These are phyloP conservation scores for Luehdorfia chinensis DNA, from an alignment of 1,140 invertebrate species.

Conservation along the genomic window DNA sequence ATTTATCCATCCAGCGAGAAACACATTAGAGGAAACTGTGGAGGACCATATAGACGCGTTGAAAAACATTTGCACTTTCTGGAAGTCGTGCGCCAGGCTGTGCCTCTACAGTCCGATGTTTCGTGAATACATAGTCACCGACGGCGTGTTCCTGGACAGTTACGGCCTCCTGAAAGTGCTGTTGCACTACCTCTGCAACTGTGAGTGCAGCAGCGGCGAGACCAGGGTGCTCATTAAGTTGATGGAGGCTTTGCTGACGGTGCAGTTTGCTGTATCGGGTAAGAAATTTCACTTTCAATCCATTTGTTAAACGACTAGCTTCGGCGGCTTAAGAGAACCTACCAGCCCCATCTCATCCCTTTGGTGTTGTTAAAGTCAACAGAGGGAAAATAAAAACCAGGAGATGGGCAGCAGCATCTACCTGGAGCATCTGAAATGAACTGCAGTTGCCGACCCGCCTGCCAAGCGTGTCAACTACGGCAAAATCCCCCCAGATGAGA, in stretches of 20 bases:
- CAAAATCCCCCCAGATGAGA: too few species aligned
- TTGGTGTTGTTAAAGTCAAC: background rate
- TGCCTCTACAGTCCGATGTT: slow-evolving; percentile 79
- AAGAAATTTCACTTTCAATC: too few species aligned
- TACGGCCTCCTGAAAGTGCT: slow-evolving; percentile 60
- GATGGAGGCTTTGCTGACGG: slow-evolving; percentile 63
- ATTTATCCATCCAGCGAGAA: too few species aligned
- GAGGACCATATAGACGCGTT: slow-evolving; percentile 50
- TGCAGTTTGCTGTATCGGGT: slow-evolving; percentile 67
- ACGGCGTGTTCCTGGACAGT: slow-evolving; percentile 47
- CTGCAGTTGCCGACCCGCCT: too few species aligned
- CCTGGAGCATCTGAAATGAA: too few species aligned
- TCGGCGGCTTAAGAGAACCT: too few species aligned
- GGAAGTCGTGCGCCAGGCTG: slow-evolving; percentile 79
- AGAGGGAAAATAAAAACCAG: too few species aligned
- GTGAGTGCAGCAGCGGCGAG: slow-evolving; percentile 28
- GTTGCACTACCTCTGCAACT: slow-evolving; percentile 45
- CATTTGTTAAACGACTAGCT: too few species aligned
- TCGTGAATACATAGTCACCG: slow-evolving; percentile 62
- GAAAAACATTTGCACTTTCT: slow-evolving; percentile 68
- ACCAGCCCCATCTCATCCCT: too few species aligned
- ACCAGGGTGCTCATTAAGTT: slow-evolving; percentile 51
- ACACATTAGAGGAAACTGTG: slow-evolving; percentile 20
- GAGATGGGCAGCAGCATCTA: too few species aligned
- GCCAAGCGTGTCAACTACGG: too few species aligned